Conservation (phyloP, 2,113 vertebrate species). For the Barbus barbus region DNA sequence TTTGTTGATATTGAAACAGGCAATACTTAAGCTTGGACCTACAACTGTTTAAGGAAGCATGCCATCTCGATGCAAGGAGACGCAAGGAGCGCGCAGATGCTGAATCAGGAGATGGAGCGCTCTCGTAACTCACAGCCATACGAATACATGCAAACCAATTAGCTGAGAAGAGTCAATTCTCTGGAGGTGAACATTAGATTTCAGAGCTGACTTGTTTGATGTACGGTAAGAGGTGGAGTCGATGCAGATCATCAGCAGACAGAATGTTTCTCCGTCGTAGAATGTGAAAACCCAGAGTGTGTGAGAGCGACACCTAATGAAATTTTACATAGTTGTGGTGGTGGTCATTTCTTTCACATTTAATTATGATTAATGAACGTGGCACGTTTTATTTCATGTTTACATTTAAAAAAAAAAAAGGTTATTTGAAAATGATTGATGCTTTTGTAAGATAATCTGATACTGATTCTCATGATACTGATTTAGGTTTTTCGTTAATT, state of each 20-base stretch:
- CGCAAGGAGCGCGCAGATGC: conserved; percentile 59
- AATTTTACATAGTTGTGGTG: conserved; percentile 21
- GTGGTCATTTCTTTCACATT: conserved; percentile 4
- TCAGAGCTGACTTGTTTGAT: conserved; percentile 39
- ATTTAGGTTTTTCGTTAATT: conserved; percentile 11
- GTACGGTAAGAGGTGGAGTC: conserved; percentile 17
- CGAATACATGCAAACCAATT: conserved; percentile 65
- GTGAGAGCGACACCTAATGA: conserved; percentile 14
- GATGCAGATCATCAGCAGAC: conserved; percentile 43
- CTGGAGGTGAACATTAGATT: conserved; percentile 38
- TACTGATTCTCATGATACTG: conserved; percentile 58
- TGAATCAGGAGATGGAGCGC: conserved; percentile 64
- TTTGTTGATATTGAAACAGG: conserved; percentile 61
- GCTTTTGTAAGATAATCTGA: conserved; percentile 42
- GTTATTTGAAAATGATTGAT: not conserved
- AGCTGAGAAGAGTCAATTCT: conserved; percentile 53
- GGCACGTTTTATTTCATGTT: conserved; percentile 33
- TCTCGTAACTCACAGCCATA: conserved; percentile 74
- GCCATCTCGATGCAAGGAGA: conserved; percentile 68
- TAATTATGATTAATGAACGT: conserved; percentile 18
- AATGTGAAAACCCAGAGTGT: conserved; percentile 25
- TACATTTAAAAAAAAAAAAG: conserved; percentile 22
- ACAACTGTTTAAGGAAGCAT: conserved; percentile 66
- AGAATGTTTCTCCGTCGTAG: conserved; percentile 35
- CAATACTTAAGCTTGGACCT: conserved; percentile 69